Percentiles rank a stretch among this genome's conserved stretches.
phyloP scores from a whole-genome alignment of 2,113 vertebrate species.

The Myodes glareolus region DNA sequence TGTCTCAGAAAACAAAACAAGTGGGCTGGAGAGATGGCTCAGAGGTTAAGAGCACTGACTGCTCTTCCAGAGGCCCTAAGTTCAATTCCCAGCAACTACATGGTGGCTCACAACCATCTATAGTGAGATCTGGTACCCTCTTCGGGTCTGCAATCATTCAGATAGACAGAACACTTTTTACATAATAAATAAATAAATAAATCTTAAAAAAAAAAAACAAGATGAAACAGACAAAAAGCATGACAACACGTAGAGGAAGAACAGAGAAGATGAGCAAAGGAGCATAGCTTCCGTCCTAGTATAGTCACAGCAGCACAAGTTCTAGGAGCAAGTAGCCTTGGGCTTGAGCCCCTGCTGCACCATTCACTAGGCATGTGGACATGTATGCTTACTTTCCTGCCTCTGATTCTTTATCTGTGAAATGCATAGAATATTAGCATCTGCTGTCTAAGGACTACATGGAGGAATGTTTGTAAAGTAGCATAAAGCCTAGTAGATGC shows the following conservation, averaged over 20 bases:
- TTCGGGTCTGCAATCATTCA: too few relatives aligned
- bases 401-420: conserved; percentile 6
- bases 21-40: too few relatives aligned
- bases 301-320: background rate
- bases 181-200: too few relatives aligned
- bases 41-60: too few relatives aligned
- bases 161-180: too few relatives aligned
- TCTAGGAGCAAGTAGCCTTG: background rate
- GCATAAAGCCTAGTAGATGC: background rate
- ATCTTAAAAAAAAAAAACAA: background rate
- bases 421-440: background rate
- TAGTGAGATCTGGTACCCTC: too few relatives aligned
- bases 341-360: background rate
- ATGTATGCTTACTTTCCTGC: background rate
- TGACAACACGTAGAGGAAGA: background rate
- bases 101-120: too few relatives aligned
- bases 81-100: too few relatives aligned
- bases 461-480: conserved; percentile 4
- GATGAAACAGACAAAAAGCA: background rate
- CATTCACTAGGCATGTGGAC: background rate
- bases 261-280: background rate
- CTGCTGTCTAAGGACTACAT: conserved; percentile 10
- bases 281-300: background rate
- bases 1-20: background rate
- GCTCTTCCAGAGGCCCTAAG: too few relatives aligned